Conservation (phyloP, 2,113 vertebrate species). For the Anarhynchus alexandrinus region DNA sequence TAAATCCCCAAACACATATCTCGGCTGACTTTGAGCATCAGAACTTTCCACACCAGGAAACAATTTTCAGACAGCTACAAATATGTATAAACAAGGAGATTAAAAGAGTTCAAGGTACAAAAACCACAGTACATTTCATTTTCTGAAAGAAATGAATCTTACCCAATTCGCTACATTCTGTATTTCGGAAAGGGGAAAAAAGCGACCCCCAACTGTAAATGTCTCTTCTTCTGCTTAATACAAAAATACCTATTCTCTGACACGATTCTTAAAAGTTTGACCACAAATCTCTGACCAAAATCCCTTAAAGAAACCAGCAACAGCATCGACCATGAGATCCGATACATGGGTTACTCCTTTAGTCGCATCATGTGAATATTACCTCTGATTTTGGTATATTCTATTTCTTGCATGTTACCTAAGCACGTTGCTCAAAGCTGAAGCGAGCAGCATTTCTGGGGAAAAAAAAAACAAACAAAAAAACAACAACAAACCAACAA, state of each 20-base stretch:
- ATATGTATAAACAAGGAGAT: not conserved
- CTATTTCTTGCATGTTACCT: not conserved
- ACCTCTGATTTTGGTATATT: not conserved
- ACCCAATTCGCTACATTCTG: not conserved
- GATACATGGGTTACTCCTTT: not conserved
- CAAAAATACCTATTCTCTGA: not conserved
- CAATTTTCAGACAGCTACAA: not conserved
- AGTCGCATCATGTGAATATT: accelerated
- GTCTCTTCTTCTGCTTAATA: not conserved
- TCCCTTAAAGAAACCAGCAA: not conserved
- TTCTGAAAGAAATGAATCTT: not conserved
- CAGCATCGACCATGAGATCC: not conserved
- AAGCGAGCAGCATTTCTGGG: not conserved
- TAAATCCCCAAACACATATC: not conserved
- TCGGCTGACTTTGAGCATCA: not conserved
- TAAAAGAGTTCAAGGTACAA: not conserved
- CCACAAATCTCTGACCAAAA: not conserved
- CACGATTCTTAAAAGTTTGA: not conserved
- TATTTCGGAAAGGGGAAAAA: not conserved
- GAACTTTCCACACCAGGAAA: not conserved
- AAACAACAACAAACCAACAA: not conserved
- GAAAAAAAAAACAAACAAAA: not conserved
- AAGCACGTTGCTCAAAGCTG: not conserved
- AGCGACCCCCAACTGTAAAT: not conserved
- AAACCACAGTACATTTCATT: not conserved